These are phyloP conservation scores for Muscidifurax raptorellus DNA, from an alignment of 1,140 invertebrate genomes.

Conservation along the genomic window DNA sequence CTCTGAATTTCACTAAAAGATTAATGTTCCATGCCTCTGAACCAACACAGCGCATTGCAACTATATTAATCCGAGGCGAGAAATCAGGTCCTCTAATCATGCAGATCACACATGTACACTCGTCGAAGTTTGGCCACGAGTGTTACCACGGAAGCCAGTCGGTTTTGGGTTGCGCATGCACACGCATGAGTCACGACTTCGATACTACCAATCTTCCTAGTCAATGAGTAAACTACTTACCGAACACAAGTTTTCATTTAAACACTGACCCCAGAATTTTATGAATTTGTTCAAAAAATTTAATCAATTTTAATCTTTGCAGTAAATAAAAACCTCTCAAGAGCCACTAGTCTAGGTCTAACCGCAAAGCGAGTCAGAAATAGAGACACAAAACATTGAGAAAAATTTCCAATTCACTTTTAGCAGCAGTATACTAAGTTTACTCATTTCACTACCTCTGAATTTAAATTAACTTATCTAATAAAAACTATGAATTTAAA, in stretches of 20 bases:
- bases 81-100: constrained; percentile 49
- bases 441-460: background rate
- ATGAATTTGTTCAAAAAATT: constrained; percentile 33
- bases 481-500: no score
- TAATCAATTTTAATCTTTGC: background rate
- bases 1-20: constrained; percentile 1
- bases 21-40: constrained; percentile 56
- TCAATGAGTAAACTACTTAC: constrained; percentile 52
- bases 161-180: constrained; percentile 56
- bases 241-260: constrained; percentile 52
- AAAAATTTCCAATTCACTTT: constrained; percentile 30
- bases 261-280: constrained; percentile 52
- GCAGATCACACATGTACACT: constrained; percentile 56
- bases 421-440: background rate
- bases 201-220: constrained; percentile 51
- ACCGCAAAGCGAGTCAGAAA: constrained; percentile 52
- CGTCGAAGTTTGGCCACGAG: constrained; percentile 31
- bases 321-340: constrained; percentile 33
- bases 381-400: constrained; percentile 50
- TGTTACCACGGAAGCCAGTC: constrained; percentile 50
- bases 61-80: constrained; percentile 50
- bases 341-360: constrained; percentile 28
- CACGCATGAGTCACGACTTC: constrained; percentile 47
- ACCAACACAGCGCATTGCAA: constrained; percentile 51
- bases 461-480: no score